Percentiles rank a stretch among this genome's conserved stretches.
phyloP scores from a whole-genome alignment of 2,888 invertebrate species.

The Conchocele bisecta region DNA sequence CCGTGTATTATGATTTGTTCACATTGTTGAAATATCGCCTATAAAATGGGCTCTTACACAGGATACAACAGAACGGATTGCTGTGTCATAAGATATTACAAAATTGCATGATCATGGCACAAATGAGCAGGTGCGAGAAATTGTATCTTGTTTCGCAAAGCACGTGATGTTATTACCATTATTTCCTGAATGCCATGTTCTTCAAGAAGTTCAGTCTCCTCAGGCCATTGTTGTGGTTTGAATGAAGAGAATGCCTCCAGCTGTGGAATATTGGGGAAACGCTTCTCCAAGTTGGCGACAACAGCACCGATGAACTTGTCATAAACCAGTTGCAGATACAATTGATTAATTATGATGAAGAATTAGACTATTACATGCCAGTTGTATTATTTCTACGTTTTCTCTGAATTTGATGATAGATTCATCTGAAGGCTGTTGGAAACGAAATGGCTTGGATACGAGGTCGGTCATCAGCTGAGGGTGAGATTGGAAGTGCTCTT shows the following conservation, averaged over 20 bases:
- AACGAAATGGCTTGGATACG: conserved; percentile 1
- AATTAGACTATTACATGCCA: background rate
- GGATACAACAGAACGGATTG: too few relatives aligned
- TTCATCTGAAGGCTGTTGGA: background rate
- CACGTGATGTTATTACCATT: too few relatives aligned
- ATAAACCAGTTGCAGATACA: too few relatives aligned
- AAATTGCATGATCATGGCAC: too few relatives aligned
- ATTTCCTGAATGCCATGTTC: conserved; percentile 4
- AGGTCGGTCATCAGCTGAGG: conserved; percentile 1
- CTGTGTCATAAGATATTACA: too few relatives aligned
- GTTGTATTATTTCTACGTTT: conserved; percentile 1
- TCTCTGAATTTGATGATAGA: background rate
- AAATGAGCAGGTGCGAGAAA: too few relatives aligned
- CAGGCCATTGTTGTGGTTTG: conserved; percentile 7
- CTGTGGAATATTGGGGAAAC: conserved; percentile 24
- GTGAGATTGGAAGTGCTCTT: conserved; percentile 9
- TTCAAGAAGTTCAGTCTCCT: background rate
- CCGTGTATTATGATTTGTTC: too few relatives aligned
- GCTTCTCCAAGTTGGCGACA: conserved; percentile 25
- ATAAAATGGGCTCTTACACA: too few relatives aligned
- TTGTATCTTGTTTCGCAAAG: too few relatives aligned
- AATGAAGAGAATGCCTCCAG: conserved; percentile 25
- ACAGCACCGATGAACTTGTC: conserved; percentile 10
- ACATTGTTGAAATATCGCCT: too few relatives aligned
- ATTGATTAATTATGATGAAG: background rate